Evolutionary conservation across 1,140 invertebrate species (phyloP), one percentile per base, ranked within the genome.

Genomic region (Pemphigus obesinymphae): DNA sequence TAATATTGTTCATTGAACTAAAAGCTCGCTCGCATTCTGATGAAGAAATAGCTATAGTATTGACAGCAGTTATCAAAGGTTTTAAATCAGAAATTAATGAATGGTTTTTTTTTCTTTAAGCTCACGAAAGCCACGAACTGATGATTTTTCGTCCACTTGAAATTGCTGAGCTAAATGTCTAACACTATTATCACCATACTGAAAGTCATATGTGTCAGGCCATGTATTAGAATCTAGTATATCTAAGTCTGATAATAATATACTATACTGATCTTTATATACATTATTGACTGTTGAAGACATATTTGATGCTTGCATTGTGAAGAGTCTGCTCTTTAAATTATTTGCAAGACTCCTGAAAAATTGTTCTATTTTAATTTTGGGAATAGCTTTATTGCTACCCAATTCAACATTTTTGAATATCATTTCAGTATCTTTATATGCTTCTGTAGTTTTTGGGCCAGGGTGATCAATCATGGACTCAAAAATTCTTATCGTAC

Each of bases 401-500:
- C 11, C 11, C 40, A 68, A 68, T 68, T 10, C 10, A 26, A 68
- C 20, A 68, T 40, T 26, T 68, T 68, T 68, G 40, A 68, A 68
- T n/a, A 68, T 40, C 0, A 40, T 15, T 13, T 26, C 34, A 23
- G 20, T 20, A 23, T 68, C n/a, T 37, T n/a, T n/a, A 55, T n/a
- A 55, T 55, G 63, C 34, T 40, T 68, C 63, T 68, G 40, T 8
- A 26, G 63, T 26, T 68, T 68, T 68, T 68, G 63, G 63, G 13
- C 63, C 63, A 68, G 13, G 23, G 4, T 26, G 17, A 3, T 68
- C 23, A 20, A 26, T 40, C 63, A 68, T 68, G 13, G 63, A 68
- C 13, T 68, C 63, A 68, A 68, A 68, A 68, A 68, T 68, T 68
- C 63, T 68, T 23, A 43, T 68, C 23, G 63, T 68, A 26, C 37